Conservation (phyloP, 2,113 vertebrate species). For the Colinus virginianus region DNA sequence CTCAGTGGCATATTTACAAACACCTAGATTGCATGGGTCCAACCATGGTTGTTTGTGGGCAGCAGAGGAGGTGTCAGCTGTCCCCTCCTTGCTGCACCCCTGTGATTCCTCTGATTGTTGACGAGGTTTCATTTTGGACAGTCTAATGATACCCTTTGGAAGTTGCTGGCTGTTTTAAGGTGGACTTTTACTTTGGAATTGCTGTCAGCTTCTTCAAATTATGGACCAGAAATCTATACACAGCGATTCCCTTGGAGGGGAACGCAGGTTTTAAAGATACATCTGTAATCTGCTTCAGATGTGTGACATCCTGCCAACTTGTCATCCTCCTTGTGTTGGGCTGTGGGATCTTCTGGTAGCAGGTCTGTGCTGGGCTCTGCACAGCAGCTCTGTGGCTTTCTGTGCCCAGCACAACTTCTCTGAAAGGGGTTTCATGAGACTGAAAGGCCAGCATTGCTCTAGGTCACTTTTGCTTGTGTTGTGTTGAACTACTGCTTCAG, state of each 20-base stretch:
- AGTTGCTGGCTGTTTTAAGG: neutral
- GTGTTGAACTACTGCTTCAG: neutral
- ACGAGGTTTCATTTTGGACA: neutral
- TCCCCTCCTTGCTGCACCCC: neutral
- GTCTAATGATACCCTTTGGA: neutral
- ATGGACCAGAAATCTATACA: neutral
- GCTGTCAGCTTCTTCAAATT: neutral
- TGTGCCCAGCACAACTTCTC: neutral
- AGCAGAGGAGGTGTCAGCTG: neutral
- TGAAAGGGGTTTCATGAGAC: neutral
- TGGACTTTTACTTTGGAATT: neutral
- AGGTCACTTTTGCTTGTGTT: neutral
- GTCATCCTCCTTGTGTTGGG: neutral
- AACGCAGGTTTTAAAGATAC: neutral
- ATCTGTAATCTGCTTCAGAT: neutral
- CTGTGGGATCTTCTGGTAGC: neutral
- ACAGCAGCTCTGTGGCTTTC: neutral
- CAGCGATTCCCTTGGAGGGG: neutral
- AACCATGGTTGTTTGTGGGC: neutral
- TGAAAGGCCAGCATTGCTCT: neutral
- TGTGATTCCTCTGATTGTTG: neutral
- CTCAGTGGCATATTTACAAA: neutral
- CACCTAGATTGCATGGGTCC: neutral
- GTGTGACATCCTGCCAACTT: neutral
- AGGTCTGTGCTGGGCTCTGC: neutral